Base-by-base conservation (phyloP, 2,797 vertebrate species). In the Enoplosus armatus region DNA sequence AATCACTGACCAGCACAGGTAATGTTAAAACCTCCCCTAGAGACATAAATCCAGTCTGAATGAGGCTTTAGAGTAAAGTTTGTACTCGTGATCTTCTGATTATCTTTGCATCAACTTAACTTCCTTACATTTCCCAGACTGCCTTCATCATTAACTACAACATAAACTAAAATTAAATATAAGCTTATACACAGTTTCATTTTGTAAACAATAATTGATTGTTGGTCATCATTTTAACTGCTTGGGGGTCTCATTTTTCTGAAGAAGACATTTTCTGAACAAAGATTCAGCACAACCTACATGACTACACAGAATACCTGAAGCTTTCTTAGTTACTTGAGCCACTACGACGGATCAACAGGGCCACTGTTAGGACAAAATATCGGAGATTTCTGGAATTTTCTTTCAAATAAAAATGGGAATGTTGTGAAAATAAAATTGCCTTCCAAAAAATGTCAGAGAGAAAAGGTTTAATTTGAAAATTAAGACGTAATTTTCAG, bases 131-230 rank as follows among this genome's bases (percentile, higher is more conserved):
- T 43, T 8, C 27, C 15, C 11, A 31, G 33, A 50, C 29, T 35
- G 41, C 51, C 39, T 60, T 72, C 27, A 24, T 45, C 27, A 15
- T 41, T 20, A 26, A 5, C 48, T 39, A 29, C 71, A 53, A 37
- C 61, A 74, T 31, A 50, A 78, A 60, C 8, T 71, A 55, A 53
- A 76, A 53, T 71, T 60, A 72, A 86, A 87, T 64, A 80, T 4
- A 27, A 77, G 67, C 54, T 75, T 58, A 75, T 64, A 37, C 48
- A 29, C 59, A n/a, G 29, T 74, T 68, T 56, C 18, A 61, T 29
- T 33, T 27, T 16, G 71, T 70, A 53, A 79, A 64, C 51, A 50
- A 47, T 24, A 29, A 47, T 4, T 24, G 54, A 62, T 3, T 31
- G 6, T 70, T 75, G 37, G 29, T 75, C 22, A 0, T 65, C 5